These are phyloP conservation scores for Tenthredo distinguenda DNA, from an alignment of 2,888 invertebrate genomes.

Conservation along the genomic window DNA sequence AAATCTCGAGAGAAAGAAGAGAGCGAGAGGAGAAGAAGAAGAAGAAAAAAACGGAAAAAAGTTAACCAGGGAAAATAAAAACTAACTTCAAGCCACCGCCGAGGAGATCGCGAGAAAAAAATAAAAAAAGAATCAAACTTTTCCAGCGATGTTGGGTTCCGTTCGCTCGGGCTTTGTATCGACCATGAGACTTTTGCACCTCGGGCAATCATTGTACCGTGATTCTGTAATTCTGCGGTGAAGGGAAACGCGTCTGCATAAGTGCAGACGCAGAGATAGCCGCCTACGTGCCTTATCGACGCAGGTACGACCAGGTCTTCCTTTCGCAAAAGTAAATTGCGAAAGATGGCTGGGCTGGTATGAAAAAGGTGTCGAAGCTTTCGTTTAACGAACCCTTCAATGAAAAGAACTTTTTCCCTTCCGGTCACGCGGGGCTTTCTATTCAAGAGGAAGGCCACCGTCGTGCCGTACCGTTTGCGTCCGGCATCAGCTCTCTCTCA, in stretches of 20 bases:
- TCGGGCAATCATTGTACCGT: neutral
- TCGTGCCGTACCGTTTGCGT: neutral
- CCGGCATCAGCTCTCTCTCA: neutral
- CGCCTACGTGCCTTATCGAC: neutral
- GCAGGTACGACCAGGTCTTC: neutral
- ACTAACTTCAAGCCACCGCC: neutral
- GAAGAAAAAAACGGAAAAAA: neutral
- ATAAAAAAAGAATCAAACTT: neutral
- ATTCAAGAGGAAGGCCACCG: neutral
- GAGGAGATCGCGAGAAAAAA: neutral
- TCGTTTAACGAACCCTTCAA: neutral
- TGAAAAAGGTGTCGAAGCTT: neutral
- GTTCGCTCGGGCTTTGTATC: neutral
- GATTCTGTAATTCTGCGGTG: neutral
- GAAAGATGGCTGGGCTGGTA: neutral
- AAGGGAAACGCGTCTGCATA: neutral
- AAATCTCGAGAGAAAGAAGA: neutral
- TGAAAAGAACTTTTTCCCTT: neutral
- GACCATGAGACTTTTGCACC: neutral
- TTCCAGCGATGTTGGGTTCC: neutral
- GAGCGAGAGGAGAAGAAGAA: neutral
- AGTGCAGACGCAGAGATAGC: neutral
- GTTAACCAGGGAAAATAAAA: constrained; percentile 16
- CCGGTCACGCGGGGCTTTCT: neutral
- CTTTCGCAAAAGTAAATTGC: neutral